phyloP scores from a whole-genome alignment of 2,797 vertebrate genomes.

The Pelochelys cantorii region DNA sequence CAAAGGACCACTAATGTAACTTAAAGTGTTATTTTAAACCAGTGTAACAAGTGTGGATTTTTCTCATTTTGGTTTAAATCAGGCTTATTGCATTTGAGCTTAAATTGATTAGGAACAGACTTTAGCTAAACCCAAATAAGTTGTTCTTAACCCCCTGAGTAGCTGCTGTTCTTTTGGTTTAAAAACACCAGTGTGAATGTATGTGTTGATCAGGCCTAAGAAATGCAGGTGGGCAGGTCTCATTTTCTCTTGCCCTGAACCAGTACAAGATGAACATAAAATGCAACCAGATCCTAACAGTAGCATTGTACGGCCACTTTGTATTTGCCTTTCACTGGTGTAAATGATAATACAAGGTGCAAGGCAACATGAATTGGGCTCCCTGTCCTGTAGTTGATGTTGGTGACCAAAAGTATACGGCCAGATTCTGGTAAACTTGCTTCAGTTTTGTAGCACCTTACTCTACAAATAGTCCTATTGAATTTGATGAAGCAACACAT shows the following conservation, averaged over 20 bases:
- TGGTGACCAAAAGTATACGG: background rate
- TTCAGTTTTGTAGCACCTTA: background rate
- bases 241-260: background rate
- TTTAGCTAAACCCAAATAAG: background rate
- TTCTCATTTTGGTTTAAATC: background rate
- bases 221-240: background rate
- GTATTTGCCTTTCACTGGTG: background rate
- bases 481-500: background rate
- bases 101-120: background rate
- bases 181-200: background rate
- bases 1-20: background rate
- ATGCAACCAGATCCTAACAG: background rate
- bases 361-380: background rate
- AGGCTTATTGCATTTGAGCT: background rate
- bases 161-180: too few relatives aligned
- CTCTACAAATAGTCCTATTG: background rate
- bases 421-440: background rate
- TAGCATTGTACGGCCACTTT: background rate
- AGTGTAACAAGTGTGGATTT: background rate
- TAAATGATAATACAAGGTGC: background rate
- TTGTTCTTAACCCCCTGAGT: too few relatives aligned
- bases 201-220: background rate
- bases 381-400: background rate
- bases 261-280: background rate
- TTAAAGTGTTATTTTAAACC: background rate